phyloP scores from a whole-genome alignment of 2,888 invertebrate genomes.

The Exephanes ischioxanthus region DNA sequence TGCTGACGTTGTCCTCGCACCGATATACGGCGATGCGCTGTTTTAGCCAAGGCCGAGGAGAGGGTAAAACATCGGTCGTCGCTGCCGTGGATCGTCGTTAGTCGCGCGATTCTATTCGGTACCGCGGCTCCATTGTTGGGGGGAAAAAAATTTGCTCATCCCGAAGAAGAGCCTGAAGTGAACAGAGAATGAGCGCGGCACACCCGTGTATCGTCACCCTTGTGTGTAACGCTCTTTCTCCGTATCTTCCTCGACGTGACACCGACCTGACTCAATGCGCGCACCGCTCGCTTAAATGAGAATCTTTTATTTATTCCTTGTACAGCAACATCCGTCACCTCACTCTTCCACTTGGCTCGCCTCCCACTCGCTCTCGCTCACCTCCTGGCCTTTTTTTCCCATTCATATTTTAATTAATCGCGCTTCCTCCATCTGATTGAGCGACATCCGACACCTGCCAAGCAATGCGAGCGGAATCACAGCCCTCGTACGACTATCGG shows the following conservation, averaged over 20 bases:
- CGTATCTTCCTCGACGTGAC: constrained; percentile 4
- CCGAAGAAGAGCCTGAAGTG: constrained; percentile 35
- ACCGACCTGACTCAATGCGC: constrained; percentile 42
- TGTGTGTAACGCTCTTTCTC: constrained; percentile 39
- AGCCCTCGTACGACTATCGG: neutral
- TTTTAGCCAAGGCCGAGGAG: constrained; percentile 5
- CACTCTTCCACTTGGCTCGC: neutral
- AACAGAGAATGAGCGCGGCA: constrained; percentile 17
- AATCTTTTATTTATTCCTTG: constrained; percentile 79
- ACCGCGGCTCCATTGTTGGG: constrained; percentile 51
- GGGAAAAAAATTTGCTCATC: neutral
- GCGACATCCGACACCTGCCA: constrained; percentile 49
- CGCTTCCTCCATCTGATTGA: constrained; percentile 66
- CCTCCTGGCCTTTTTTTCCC: constrained; percentile 41
- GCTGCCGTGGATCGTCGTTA: constrained; percentile 57
- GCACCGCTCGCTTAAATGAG: constrained; percentile 75
- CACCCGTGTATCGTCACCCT: constrained; percentile 37
- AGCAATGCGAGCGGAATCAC: constrained; percentile 63
- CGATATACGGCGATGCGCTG: constrained; percentile 18
- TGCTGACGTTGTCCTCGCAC: constrained; percentile 21
- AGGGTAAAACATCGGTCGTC: constrained; percentile 19
- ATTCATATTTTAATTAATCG: constrained; percentile 79
- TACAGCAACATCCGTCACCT: constrained; percentile 65
- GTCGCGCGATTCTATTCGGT: constrained; percentile 74
- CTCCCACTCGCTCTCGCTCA: neutral